These are phyloP conservation scores for human (Homo sapiens) DNA, from an alignment of 2,113 vertebrate genomes.

Conservation along the genomic window DNA sequence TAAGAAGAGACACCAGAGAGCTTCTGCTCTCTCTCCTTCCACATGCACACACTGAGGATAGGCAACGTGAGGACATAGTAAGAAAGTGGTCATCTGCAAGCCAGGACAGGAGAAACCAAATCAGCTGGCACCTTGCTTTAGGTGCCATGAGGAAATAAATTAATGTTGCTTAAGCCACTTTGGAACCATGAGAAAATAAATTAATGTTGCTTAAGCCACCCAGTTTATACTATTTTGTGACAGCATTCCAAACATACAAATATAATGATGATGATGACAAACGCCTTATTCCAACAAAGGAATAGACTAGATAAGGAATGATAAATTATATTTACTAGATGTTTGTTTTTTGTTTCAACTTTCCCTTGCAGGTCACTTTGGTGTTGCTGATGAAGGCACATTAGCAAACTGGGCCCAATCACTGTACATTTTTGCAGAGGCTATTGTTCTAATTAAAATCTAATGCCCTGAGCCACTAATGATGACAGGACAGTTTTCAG, in stretches of 20 bases:
- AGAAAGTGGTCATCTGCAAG: not conserved
- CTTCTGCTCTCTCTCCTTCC: not conserved
- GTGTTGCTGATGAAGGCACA: not conserved
- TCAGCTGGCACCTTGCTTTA: not conserved
- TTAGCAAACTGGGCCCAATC: not conserved
- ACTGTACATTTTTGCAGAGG: not conserved
- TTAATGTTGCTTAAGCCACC: not conserved
- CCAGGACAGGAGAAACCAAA: not conserved
- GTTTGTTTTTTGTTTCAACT: not conserved
- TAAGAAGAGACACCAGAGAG: not conserved
- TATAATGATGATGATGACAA: not conserved
- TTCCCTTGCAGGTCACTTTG: not conserved
- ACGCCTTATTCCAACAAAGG: not conserved
- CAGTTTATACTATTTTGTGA: not conserved
- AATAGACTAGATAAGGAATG: conserved; percentile 19
- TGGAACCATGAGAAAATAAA: not conserved
- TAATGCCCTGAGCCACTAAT: not conserved
- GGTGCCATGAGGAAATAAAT: not conserved
- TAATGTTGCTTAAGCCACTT: not conserved
- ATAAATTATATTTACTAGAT: not conserved
- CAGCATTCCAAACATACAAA: not conserved
- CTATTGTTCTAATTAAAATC: conserved; percentile 36
- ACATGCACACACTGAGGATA: not conserved
- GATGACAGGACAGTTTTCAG: not conserved
- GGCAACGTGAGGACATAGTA: not conserved